Evolutionary conservation across 2,888 invertebrate genomes (phyloP).

Genomic region (Salpingus planirostris): DNA sequence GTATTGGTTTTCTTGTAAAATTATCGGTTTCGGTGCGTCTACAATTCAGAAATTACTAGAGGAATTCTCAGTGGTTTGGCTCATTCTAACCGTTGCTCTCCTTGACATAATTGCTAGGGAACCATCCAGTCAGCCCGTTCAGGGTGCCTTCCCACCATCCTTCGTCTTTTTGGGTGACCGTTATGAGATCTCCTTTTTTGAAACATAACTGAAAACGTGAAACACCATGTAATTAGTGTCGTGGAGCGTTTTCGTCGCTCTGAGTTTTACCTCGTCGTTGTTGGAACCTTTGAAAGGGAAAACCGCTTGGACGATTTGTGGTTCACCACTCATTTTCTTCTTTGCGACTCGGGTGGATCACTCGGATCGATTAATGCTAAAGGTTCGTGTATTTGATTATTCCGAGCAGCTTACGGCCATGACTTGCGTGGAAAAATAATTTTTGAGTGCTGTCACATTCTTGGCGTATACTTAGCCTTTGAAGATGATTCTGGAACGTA

Average conservation of each 20-base stretch:
- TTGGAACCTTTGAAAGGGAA: conserved; percentile 93
- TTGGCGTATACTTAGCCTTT: conserved; percentile 35
- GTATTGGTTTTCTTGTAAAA: conserved; percentile 65
- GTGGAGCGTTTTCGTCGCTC: too few species aligned
- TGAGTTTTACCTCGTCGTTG: conserved; percentile 80
- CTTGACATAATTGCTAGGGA: conserved; percentile 94
- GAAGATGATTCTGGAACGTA: conserved; percentile 27
- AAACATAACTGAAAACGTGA: conserved; percentile 81
- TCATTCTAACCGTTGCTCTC: conserved; percentile 70
- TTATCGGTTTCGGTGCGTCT: conserved; percentile 51
- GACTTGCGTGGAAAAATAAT: conserved; percentile 34
- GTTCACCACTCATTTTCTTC: conserved; percentile 49
- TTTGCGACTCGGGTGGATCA: too few species aligned
- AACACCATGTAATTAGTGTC: too few species aligned
- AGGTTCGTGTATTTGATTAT: too few species aligned
- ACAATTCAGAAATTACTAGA: too few species aligned
- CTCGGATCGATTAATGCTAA: too few species aligned
- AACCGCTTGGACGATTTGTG: conserved; percentile 76
- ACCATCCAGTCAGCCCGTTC: conserved; percentile 94
- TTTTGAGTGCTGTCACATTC: conserved; percentile 41
- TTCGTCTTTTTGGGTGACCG: conserved; percentile 90
- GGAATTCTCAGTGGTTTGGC: too few species aligned
- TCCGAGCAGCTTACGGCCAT: too few species aligned
- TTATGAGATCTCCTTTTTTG: conserved; percentile 92
- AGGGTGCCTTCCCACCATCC: conserved; percentile 99